phyloP scores from a whole-genome alignment of 2,113 vertebrate species.

The Papio anubis region DNA sequence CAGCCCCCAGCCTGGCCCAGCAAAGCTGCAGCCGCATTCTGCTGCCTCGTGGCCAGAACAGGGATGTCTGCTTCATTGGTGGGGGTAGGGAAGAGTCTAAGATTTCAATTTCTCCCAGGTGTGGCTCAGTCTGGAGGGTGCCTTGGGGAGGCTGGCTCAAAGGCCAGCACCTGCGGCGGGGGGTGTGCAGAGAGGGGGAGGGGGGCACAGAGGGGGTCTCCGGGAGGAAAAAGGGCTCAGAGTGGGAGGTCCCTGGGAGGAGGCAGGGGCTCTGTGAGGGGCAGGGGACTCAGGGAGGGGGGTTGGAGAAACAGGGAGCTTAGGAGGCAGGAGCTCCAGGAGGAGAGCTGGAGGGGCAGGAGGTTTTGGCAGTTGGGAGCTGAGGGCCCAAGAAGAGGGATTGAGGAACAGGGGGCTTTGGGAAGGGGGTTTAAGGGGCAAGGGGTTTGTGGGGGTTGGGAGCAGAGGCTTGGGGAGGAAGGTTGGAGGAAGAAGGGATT shows the following conservation, averaged over 20 bases:
- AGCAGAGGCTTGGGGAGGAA: not conserved
- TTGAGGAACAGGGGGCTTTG: not conserved
- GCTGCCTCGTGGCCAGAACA: constrained; percentile 39
- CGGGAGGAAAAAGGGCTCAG: not conserved
- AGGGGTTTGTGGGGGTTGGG: not conserved
- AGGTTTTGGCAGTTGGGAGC: not conserved
- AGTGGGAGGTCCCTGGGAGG: not conserved
- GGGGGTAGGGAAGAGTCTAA: constrained; percentile 68
- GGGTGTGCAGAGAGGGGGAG: not conserved
- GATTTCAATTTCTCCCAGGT: constrained; percentile 80
- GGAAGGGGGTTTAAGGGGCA: not conserved
- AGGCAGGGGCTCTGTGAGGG: not conserved
- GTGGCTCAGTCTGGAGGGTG: constrained; percentile 69
- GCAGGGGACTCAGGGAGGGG: not conserved
- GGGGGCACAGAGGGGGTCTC: not conserved
- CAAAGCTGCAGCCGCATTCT: constrained; percentile 10
- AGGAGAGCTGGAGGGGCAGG: not conserved
- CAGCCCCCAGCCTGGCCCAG: constrained; percentile 8
- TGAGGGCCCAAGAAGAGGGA: not conserved
- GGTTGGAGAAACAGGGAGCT: not conserved
- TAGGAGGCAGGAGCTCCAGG: not conserved
- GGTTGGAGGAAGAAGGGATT: not conserved
- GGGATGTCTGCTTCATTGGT: constrained; percentile 59
- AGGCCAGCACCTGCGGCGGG: constrained; percentile 53
- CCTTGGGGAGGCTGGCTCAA: constrained; percentile 67